phyloP scores from a whole-genome alignment of 2,797 vertebrate genomes.

The Danio kyathit region DNA sequence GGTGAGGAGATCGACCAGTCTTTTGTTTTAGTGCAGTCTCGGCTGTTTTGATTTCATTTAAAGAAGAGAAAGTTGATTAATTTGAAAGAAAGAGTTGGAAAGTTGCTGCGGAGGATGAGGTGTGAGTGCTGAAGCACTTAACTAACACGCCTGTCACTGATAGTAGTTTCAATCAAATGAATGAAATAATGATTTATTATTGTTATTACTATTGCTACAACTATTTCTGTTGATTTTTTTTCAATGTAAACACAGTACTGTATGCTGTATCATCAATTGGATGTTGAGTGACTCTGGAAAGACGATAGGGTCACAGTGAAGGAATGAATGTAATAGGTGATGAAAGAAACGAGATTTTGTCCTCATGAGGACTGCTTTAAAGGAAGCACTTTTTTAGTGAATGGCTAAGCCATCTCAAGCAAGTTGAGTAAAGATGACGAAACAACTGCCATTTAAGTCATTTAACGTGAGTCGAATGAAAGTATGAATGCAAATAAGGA shows the following conservation, averaged over 20 bases:
- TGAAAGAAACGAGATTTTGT: constrained; percentile 60
- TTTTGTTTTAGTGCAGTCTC: constrained; percentile 27
- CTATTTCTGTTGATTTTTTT: constrained; percentile 72
- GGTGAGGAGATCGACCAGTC: constrained; percentile 65
- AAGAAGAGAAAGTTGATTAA: constrained; percentile 34
- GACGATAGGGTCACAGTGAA: constrained; percentile 81
- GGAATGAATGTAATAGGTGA: constrained; percentile 86
- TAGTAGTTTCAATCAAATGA: constrained; percentile 53
- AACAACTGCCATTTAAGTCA: constrained; percentile 50
- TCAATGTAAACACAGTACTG: constrained; percentile 91
- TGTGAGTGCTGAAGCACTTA: constrained; percentile 74
- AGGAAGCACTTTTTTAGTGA: constrained; percentile 80
- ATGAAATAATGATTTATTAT: constrained; percentile 47
- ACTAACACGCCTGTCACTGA: constrained; percentile 82
- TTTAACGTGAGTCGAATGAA: constrained; percentile 25
- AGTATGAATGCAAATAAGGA: constrained; percentile 43
- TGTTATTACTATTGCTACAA: constrained; percentile 51
- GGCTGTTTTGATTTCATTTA: constrained; percentile 19
- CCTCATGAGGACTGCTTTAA: constrained; percentile 81
- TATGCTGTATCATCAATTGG: constrained; percentile 85
- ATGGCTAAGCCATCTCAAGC: constrained; percentile 41
- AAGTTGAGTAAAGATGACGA: constrained; percentile 24
- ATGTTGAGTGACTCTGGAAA: constrained; percentile 80
- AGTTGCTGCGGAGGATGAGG: constrained; percentile 66
- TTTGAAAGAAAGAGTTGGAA: constrained; percentile 38